Percentiles rank a stretch among this genome's conserved stretches.
phyloP scores from a whole-genome alignment of 2,797 vertebrate species.

The Australoheros facetus region DNA sequence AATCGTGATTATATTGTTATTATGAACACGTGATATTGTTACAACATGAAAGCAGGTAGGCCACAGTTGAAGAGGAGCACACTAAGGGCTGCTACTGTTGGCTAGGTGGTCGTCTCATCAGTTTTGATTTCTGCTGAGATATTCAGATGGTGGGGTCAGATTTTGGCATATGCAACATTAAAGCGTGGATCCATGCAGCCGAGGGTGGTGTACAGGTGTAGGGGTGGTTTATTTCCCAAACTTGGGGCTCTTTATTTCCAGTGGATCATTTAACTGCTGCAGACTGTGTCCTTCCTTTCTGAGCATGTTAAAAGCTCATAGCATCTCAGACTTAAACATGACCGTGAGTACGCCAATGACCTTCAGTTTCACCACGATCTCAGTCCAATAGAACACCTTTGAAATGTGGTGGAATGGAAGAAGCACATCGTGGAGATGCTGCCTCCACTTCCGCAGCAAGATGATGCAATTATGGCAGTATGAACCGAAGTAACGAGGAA shows the following conservation, averaged over 20 bases:
- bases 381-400: background rate
- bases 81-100: background rate
- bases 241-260: background rate
- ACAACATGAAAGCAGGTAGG: background rate
- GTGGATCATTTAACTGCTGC: background rate
- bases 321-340: background rate
- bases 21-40: accelerated
- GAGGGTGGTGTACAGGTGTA: background rate
- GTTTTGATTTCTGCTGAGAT: background rate
- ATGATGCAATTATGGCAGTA: background rate
- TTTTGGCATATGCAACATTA: background rate
- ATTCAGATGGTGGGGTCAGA: background rate
- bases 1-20: accelerated
- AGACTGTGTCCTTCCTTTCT: background rate
- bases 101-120: background rate
- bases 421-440: background rate
- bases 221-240: background rate
- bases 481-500: background rate
- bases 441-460: accelerated
- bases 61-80: background rate
- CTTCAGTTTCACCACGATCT: background rate
- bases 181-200: background rate
- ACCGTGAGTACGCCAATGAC: accelerated
- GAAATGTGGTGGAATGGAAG: accelerated
- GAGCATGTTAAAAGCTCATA: background rate